These are phyloP conservation scores for Phyto melanocephala DNA, from an alignment of 2,888 invertebrate species.

Conservation along the genomic window DNA sequence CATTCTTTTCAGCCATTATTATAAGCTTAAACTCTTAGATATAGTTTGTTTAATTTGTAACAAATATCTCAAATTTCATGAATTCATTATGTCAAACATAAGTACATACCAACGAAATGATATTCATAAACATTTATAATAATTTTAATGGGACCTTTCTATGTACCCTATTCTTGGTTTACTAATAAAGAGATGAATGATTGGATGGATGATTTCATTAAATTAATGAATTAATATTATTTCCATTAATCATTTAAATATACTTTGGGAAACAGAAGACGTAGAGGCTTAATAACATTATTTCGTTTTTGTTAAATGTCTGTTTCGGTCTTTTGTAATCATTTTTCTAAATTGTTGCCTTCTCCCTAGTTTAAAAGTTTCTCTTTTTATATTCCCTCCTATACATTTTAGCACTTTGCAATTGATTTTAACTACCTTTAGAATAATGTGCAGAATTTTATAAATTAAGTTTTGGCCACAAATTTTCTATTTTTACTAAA, in stretches of 20 bases:
- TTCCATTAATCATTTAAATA: neutral
- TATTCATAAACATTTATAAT: constrained; percentile 35
- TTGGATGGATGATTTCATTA: neutral
- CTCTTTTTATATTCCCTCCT: too few relatives aligned
- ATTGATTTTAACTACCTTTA: neutral
- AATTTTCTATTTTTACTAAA: neutral
- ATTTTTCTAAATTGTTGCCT: too few relatives aligned
- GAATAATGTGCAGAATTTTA: neutral
- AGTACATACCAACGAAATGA: neutral
- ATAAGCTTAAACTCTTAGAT: neutral
- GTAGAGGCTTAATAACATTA: too few relatives aligned
- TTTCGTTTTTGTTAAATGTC: too few relatives aligned
- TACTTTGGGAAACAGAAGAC: too few relatives aligned
- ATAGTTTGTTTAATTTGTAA: neutral
- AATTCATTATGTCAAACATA: neutral
- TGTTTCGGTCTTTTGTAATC: too few relatives aligned
- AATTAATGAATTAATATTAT: neutral
- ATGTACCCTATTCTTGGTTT: neutral
- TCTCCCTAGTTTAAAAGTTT: neutral
- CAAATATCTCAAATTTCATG: neutral
- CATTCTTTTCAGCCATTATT: neutral
- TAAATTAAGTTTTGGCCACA: neutral
- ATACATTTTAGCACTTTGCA: neutral
- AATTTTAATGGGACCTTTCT: neutral
- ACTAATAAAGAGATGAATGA: neutral